Conservation (phyloP, 2,797 vertebrate species). For the Mionectes olivaceus region DNA sequence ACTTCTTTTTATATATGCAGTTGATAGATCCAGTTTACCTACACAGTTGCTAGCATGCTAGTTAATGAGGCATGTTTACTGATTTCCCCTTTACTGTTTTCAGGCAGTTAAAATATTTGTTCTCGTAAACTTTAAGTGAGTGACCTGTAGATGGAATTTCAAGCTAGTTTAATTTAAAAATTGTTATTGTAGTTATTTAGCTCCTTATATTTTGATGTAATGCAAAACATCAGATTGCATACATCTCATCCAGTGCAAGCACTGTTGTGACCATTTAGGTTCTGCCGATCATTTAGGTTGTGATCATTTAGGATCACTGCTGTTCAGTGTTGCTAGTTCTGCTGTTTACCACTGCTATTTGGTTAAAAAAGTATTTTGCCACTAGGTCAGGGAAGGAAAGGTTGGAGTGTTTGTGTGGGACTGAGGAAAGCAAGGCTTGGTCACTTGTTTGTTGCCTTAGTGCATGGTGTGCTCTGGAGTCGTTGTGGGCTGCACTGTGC, state of each 20-base stretch:
- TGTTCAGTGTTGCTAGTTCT: background rate
- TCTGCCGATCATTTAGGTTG: background rate
- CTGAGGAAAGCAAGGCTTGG: background rate
- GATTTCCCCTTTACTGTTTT: background rate
- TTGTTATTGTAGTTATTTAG: background rate
- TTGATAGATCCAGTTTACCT: background rate
- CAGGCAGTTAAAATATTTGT: background rate
- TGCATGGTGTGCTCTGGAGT: background rate
- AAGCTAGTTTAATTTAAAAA: background rate
- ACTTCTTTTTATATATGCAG: background rate
- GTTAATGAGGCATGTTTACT: background rate
- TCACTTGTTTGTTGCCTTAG: background rate
- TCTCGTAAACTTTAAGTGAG: background rate
- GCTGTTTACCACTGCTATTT: rapidly evolving
- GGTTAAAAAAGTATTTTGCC: background rate
- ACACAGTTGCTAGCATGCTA: background rate
- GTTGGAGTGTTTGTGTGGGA: rapidly evolving
- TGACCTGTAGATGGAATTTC: background rate
- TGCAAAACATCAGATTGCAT: rapidly evolving
- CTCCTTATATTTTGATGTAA: background rate
- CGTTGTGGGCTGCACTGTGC: rapidly evolving
- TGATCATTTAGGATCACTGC: background rate
- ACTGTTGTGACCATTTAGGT: background rate
- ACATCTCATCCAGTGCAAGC: background rate
- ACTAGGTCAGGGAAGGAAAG: background rate